Evolutionary conservation across 1,140 invertebrate genomes (phyloP).

Genomic region (Pseudomyrmex concolor): DNA sequence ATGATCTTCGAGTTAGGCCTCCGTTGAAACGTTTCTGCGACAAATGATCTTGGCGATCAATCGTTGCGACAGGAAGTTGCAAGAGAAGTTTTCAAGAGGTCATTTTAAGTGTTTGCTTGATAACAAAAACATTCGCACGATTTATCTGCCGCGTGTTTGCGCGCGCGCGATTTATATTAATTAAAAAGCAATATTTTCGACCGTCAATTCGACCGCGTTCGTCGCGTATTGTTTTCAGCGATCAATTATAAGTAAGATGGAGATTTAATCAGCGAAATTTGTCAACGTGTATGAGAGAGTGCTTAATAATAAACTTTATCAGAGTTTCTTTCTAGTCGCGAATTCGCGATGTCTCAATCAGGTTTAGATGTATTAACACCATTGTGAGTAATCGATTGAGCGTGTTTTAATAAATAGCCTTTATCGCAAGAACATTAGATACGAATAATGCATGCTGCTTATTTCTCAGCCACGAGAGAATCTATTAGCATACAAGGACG

Average conservation of each 20-base stretch:
- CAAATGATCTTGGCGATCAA: neutral
- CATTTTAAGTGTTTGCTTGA: too few relatives aligned
- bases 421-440: slow-evolving; percentile 1
- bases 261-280: slow-evolving; percentile 1
- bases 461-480: slow-evolving; percentile 11
- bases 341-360: neutral
- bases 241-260: neutral
- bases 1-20: neutral
- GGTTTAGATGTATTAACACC: neutral
- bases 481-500: slow-evolving; percentile 27
- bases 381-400: neutral
- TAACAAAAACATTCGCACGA: too few relatives aligned
- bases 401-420: slow-evolving; percentile 12
- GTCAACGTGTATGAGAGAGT: neutral
- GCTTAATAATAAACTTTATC: neutral
- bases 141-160: too few relatives aligned
- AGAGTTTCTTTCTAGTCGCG: neutral
- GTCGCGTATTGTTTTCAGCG: neutral
- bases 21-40: slow-evolving; percentile 8
- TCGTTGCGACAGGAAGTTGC: slow-evolving; percentile 8
- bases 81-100: neutral
- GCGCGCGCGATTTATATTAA: too few relatives aligned
- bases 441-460: slow-evolving; percentile 14
- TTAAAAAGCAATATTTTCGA: too few relatives aligned
- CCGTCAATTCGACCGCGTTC: too few relatives aligned